These are phyloP conservation scores for Adelosebastes latens DNA, from an alignment of 2,797 vertebrate genomes.

Conservation along the genomic window DNA sequence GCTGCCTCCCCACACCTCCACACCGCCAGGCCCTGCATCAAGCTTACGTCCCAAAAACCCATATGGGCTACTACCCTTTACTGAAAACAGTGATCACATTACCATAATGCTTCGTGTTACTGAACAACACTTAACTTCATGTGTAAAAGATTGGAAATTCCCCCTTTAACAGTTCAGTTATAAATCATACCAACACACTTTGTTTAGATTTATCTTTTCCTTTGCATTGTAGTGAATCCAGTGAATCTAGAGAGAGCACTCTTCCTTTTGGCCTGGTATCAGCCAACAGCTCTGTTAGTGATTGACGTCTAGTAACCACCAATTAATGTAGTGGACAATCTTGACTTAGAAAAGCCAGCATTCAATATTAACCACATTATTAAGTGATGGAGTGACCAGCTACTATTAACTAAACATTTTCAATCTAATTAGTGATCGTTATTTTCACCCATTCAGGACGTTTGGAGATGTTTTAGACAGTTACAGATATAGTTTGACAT, in stretches of 20 bases:
- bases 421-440: background rate
- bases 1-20: background rate
- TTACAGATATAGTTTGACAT: background rate
- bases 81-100: background rate
- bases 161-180: background rate
- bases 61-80: background rate
- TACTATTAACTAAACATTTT: background rate
- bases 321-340: background rate
- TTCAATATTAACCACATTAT: background rate
- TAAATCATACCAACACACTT: background rate
- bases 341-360: background rate
- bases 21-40: background rate
- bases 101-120: fast-evolving
- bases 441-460: background rate
- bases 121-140: background rate
- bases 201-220: background rate
- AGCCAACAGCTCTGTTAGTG: slow-evolving; percentile 27
- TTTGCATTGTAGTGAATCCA: slow-evolving; percentile 6
- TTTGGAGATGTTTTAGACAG: background rate
- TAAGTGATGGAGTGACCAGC: background rate
- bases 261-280: slow-evolving; percentile 23
- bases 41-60: background rate
- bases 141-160: background rate
- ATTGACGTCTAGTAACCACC: slow-evolving; percentile 41
- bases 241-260: background rate